Evolutionary conservation across 2,888 invertebrate species (phyloP), one percentile per base, ranked within the genome.

Genomic region (Phaonia tiefii): DNA sequence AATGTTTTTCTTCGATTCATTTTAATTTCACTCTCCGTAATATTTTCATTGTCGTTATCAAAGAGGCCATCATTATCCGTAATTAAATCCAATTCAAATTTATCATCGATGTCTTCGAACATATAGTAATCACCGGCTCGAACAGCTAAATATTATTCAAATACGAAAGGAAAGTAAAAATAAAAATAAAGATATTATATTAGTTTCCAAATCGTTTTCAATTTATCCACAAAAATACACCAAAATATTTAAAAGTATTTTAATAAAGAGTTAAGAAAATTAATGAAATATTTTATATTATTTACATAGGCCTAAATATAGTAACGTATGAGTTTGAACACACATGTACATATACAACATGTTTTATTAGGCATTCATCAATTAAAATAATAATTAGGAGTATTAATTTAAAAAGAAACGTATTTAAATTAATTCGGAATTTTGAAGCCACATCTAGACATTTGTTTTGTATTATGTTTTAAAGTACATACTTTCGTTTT

Each of bases 111-210:
- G 85, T 98, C 98, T 88, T 99, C 98, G 92, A 99, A 99, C 98
- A 99, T 98, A 92, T 98, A 99, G 92, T 99, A 99, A 92, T 99
- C 99, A 17, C 99, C 99, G 79, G 98, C 98, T 69, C 99, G 95
- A 78, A 99, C 95, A 69, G 99, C 99, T 99, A 67, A 46, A 54
- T 78, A 75, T n/a, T n/a, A n/a, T n/a, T n/a, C n/a, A 37, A 71
- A 25, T 58, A 42, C 44, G 20, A 15, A 44, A 13, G 26, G 20
- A 1, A 70, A 39, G 31, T 31, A 39, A 1, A 46, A 39, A 11
- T 70, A 25, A 15, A 44, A 46, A 56, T 22, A 49, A 54, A 46
- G 25, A 22, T 25, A 25, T 31, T 31, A 22, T 25, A 25, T 31
- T 31, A 31, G 31, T 31, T n/a, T n/a, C n/a, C n/a, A n/a, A n/a